Evolutionary conservation across 2,797 vertebrate species (phyloP), one percentile per base, ranked within the genome.

Genomic region (Allobates femoralis): DNA sequence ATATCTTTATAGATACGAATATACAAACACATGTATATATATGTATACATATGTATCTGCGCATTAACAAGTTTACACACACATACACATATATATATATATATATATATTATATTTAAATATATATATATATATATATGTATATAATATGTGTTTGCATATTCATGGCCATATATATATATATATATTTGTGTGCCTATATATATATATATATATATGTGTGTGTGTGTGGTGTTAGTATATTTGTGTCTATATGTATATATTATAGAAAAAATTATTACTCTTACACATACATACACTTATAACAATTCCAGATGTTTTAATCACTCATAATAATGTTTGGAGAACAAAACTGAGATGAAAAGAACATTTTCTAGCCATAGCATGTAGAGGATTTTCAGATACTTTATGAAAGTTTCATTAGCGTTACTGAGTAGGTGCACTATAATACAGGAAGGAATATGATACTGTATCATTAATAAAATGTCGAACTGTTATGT

Each of bases 401-500:
- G 84, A n/a, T 86, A 88, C 92, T 92, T 90, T 86, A 87, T 88
- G 81, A 91, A 93, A 92, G 88, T 93, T 90, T 92, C 89, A 90
- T 92, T 58, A 81, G 85, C 90, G 89, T 85, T 89, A 51, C 85
- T 88, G 67, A 92, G 90, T 92, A 91, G 87, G 90, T 92, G 56
- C 85, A 89, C 89, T 90, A 90, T 90, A 88, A 93, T 89, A 89
- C 90, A 91, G 91, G 90, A 92, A 94, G 94, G 92, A 93, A 93
- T 92, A 92, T 88, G 90, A 94, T 91, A 93, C 90, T 89, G 71
- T 91, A 93, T 89, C 90, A 91, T 93, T 94, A 93, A 93, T 93
- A 91, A 93, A 90, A 93, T 91, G 88, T 91, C 89, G 90, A 91
- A 91, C 91, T 93, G 91, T 92, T 94, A 93, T 90, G 89, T 94